phyloP scores from a whole-genome alignment of 1,140 invertebrate genomes.

The Ceratitis capitata region DNA sequence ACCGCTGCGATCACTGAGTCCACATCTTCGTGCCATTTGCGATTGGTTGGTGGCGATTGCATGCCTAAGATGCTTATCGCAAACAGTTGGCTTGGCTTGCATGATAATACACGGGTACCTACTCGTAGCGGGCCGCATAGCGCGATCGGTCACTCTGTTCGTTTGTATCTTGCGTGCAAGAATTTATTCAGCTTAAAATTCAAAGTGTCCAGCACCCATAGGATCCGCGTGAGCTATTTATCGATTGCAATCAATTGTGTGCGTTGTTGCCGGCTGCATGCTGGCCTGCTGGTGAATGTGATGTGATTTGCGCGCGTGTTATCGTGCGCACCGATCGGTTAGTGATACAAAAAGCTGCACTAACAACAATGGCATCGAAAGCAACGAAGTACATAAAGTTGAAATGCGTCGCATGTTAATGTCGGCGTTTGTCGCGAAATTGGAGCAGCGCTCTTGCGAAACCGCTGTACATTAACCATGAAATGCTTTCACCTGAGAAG shows the following conservation, averaged over 20 bases:
- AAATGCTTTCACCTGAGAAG: not conserved
- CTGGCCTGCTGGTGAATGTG: slow-evolving; percentile 6
- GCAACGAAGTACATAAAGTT: not conserved
- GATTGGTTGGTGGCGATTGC: not conserved
- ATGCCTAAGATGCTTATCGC: slow-evolving; percentile 15
- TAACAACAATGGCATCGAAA: not conserved
- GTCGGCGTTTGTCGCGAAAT: slow-evolving; percentile 32
- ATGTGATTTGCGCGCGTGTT: slow-evolving; percentile 1
- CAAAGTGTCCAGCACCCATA: not conserved
- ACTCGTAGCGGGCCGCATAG: not conserved
- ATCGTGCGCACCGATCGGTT: slow-evolving; percentile 6
- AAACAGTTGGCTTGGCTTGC: not conserved
- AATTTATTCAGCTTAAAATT: not conserved
- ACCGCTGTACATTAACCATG: not conserved
- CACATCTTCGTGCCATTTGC: not conserved
- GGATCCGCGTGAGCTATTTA: not conserved
- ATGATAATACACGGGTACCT: not conserved
- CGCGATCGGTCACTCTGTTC: not conserved
- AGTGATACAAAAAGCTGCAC: not conserved
- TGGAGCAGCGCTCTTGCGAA: slow-evolving; percentile 1
- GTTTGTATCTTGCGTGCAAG: slow-evolving; percentile 4
- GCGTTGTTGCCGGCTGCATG: not conserved
- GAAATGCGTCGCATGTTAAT: not conserved
- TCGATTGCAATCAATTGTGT: slow-evolving; percentile 32
- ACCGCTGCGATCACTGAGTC: not conserved